Base-by-base conservation (phyloP, 2,113 vertebrate species). In the Thamnophis sirtalis region DNA sequence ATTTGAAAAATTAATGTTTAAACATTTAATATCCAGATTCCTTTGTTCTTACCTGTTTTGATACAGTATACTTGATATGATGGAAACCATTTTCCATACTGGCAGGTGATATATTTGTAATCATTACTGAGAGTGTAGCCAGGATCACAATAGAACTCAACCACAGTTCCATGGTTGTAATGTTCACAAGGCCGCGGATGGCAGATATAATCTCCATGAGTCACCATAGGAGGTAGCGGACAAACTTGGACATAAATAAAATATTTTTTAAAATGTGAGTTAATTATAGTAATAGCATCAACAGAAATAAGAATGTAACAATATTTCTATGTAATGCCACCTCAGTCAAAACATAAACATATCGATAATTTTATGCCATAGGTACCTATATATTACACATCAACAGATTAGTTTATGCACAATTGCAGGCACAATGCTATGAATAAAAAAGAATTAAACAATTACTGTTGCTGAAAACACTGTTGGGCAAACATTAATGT, bases 41-140 rank as follows among this genome's bases (percentile, higher is more conserved):
- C 15, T 68, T 87, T 56, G 17, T 15, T 10, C 50, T 96, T 90
- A 98, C 98, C 98, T 94, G 98, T 97, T 96, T 97, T 97, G 95
- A 98, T 94, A 95, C 98, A 98, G 96, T 97, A 98, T 50, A 98
- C 97, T 55, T 98, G 98, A 93, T 98, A 98, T 89, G 98, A 97
- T 10, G 98, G 98, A 94, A 98, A 98, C 98, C 98, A 98, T 93
- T 98, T 97, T 73, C 98, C 98, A 0, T 98, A 98, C 96, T 98
- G 98, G 96, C 98, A 98, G 87, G 98, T 98, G 95, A 98, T 98
- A 94, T 98, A 98, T 93, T 98, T 98, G 96, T 98, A 98, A 93
- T 98, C 98, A 1, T 98, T 98, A 94, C 97, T 97, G 94, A 98
- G 97, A 93, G 97, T 97, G 96, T 98, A 98, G 51, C 98, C 98